Evolutionary conservation across 2,888 invertebrate species (phyloP).

Genomic region (Cephus runcator): DNA sequence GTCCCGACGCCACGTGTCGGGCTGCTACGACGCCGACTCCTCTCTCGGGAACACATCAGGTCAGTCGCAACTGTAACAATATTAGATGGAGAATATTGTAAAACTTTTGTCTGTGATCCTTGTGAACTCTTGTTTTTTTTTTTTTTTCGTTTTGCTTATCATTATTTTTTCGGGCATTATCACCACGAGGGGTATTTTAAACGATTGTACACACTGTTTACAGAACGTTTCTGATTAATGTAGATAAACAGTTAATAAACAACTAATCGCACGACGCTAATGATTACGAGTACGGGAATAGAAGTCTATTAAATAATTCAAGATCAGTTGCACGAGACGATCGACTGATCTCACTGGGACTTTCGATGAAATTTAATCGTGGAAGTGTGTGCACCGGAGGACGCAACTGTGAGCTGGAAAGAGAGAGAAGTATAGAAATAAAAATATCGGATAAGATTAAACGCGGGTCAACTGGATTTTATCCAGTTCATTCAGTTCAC

Average conservation of each 20-base stretch:
- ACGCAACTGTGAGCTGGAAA: background rate
- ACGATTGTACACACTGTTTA: background rate
- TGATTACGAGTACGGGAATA: background rate
- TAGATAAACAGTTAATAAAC: background rate
- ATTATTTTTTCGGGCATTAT: background rate
- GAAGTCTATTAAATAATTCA: background rate
- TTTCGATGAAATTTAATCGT: background rate
- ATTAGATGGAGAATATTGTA: background rate
- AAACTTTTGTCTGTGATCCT: background rate
- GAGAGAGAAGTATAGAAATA: background rate
- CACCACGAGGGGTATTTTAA: background rate
- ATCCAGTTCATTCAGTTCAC: background rate
- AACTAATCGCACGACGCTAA: background rate
- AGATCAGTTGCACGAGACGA: background rate
- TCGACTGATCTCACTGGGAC: background rate
- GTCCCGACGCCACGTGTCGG: conserved; percentile 47
- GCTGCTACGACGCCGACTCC: background rate
- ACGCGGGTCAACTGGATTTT: background rate
- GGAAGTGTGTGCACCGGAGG: background rate
- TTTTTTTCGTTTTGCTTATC: background rate
- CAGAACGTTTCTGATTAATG: background rate
- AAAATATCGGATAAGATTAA: background rate
- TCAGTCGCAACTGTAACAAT: background rate
- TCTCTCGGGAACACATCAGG: background rate
- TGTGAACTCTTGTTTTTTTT: background rate